A percentile compares a stretch with the other conserved stretches of the same genome.
These are phyloP conservation scores for Mormyrus proboscirostris DNA, from an alignment of 2,797 vertebrate genomes.

Conservation along the genomic window DNA sequence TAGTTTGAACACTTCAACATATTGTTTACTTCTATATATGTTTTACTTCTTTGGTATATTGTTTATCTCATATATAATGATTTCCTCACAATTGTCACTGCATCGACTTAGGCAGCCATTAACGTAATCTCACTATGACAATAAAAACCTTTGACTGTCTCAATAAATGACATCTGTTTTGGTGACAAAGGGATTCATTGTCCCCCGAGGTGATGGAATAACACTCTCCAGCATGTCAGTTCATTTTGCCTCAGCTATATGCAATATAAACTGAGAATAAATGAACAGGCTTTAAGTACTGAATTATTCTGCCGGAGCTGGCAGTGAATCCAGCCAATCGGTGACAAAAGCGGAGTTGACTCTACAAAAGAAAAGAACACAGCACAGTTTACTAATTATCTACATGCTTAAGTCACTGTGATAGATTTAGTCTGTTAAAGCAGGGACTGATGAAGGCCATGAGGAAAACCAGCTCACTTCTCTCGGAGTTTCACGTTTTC, in stretches of 20 bases:
- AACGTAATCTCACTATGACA: background rate
- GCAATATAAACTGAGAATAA: background rate
- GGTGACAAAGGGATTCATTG: background rate
- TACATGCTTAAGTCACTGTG: background rate
- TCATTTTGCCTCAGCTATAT: background rate
- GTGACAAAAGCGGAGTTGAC: background rate
- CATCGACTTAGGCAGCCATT: background rate
- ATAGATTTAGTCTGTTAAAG: background rate
- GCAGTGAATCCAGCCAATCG: background rate
- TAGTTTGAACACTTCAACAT: background rate
- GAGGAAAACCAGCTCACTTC: slow-evolving; percentile 41
- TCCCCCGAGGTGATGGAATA: background rate
- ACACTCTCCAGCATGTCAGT: background rate
- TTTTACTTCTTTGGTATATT: background rate
- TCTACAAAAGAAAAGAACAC: background rate
- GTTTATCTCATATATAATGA: background rate
- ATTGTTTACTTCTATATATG: background rate
- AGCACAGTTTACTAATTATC: background rate
- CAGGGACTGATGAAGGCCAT: background rate
- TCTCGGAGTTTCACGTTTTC: slow-evolving; percentile 57
- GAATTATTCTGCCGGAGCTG: background rate
- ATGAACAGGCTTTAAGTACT: background rate
- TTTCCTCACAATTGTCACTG: background rate
- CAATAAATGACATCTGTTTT: background rate
- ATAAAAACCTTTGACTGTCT: background rate